Evolutionary conservation across 2,888 invertebrate genomes (phyloP), one percentile per base, ranked within the genome.

Genomic region (Nymphalis urticae): DNA sequence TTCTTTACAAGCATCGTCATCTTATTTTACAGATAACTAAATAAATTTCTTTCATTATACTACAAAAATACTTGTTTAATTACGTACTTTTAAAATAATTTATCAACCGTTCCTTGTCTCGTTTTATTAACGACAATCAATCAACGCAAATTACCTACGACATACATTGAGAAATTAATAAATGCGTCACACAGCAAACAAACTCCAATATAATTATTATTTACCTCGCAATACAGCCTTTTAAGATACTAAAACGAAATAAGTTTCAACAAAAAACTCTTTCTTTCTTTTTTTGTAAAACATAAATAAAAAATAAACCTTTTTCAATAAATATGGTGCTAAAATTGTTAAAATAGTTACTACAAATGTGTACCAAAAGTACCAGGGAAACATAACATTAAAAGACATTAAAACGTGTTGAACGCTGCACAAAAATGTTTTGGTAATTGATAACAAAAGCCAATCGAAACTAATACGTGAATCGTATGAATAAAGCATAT

Each of bases 341-440:
- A 47, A 59, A 42, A 21, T 42, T 17, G 16, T 17, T 60, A 60
- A 60, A 60, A 16, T 66, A 54, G 32, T 56, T 32, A 27, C 9
- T 56, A 32, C 66, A 67, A 42, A 62, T 56, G 62, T 67, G 59
- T 64, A 72, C 68, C 66, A 73, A 72, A 79, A 74, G 73, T 77
- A 80, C 79, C 73, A 82, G 78, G 80, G 64, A 27, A 62, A 59
- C 79, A 80, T 77, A 77, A 77, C 66, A 56, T 62, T 48, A 54
- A 67, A 72, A 67, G 72, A 79, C 76, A 75, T 77, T 77, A 78
- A 76, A 78, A 73, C 62, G 74, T 76, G 75, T 75, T 65, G 72
- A 73, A 72, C 74, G 67, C 70, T 64, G 67, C 66, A 71, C 70
- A 72, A 72, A 73, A 72, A 70, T 68, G 69, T 68, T 66, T 64